Evolutionary conservation across 2,888 invertebrate species (phyloP), one percentile per base, ranked within the genome.

Genomic region (Thymelicus sylvestris): DNA sequence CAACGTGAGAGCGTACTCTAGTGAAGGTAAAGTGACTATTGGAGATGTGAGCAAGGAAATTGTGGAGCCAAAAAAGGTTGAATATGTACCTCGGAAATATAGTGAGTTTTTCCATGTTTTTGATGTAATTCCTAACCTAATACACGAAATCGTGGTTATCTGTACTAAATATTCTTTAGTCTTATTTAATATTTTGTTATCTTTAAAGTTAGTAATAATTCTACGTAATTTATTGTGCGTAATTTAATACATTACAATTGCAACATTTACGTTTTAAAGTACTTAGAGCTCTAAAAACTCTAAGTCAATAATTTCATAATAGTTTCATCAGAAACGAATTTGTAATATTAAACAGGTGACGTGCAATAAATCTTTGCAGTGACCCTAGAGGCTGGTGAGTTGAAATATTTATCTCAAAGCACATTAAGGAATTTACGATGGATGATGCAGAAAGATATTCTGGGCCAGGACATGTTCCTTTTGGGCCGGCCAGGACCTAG

Each of bases 391-490:
- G 83, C 88, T 65, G 80, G 93, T 85, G 96, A 96, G 79, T 85
- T 94, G 15, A 94, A 95, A 71, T 89, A 95, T 66, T 82, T 96
- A 67, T 95, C 95, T 19, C 98, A 98, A 89, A 96, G 96, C 72
- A 95, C 95, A 0, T 88, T 98, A 6, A 95, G 96, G 74, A 97
- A 98, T 86, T 90, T 99, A 78, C 95, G 97, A 95, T 99, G 99
- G 99, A 98, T 99, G 96, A 95, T 99, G 93, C 98, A 99, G 85
- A 99, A 99, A 86, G 98, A 99, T 88, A 85, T 96, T 38, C 91
- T 99, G 5, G 97, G 97, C 0, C 99, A 99, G 88, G 99, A 99
- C 84, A 97, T 99, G 92, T 99, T 99, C 87, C 93, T 99, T 48
- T 95, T 99, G 72, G 99, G 99, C 0, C 95, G 96, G 39, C 99